Evolutionary conservation across 2,113 vertebrate genomes (phyloP), one percentile per base, ranked within the genome.

Genomic region (Prionailurus viverrinus): DNA sequence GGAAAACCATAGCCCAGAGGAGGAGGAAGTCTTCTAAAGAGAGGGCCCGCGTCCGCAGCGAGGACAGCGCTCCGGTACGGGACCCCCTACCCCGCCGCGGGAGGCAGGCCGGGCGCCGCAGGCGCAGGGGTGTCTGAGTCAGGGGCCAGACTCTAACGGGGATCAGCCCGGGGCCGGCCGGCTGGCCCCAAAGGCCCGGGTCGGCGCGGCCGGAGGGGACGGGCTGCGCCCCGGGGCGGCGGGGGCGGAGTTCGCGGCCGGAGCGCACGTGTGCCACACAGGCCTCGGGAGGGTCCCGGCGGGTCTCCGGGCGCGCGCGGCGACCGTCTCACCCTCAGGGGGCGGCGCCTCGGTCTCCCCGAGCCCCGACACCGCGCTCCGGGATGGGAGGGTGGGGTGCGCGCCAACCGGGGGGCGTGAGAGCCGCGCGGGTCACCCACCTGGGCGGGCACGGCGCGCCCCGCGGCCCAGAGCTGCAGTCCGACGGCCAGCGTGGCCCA

Each of bases 401-500:
- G 8, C 78, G 27, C 55, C 33, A 31, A 55, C n/a, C 14, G 33
- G 36, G 15, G 27, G 55, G 36, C 16, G 25, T 7, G 27, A 36
- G 53, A 33, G 33, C n/a, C 39, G 33, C 76, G 33, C 48, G 55
- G 90, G 92, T 69, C 96, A 98, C 96, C 89, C 82, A 98, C 98
- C 97, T 97, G 71, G 76, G 81, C 12, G 18, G 94, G 97, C 91
- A 94, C 76, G 1, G 80, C 63, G 89, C 21, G 78, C 45, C 91
- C 97, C 53, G 92, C 7, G 36, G 81, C 88, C 90, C 97, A 98
- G 58, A 98, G 93, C 91, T 95, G 97, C 82, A 98, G 91, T 79
- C 89, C 96, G 58, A 97, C 39, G 15, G 90, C 95, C 93, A 98
- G 95, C 61, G 61, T 36, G 58, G 94, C 82, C 97, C 96, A 97